Conservation (phyloP, 2,797 vertebrate genomes). For the Myotis pilosus region DNA sequence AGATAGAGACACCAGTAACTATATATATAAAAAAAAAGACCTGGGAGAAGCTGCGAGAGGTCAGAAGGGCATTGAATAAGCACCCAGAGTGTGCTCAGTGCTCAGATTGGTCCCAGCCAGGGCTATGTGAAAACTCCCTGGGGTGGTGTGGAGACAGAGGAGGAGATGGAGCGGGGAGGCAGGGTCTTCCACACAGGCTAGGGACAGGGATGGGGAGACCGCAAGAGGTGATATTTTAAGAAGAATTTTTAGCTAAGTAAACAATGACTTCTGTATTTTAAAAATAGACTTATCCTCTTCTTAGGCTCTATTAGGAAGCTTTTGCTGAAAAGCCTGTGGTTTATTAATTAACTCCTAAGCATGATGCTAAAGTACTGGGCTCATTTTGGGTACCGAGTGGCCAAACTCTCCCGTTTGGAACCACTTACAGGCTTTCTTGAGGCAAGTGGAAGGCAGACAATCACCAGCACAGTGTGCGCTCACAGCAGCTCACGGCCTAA, state of each 20-base stretch:
- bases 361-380: not conserved
- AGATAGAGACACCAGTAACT: not conserved
- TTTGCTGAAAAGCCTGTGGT: constrained; percentile 17
- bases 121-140: not conserved
- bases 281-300: not conserved
- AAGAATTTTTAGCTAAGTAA: not conserved
- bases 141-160: not conserved
- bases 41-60: not conserved
- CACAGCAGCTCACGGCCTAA: constrained; percentile 81
- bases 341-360: not conserved
- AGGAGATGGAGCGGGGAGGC: not conserved
- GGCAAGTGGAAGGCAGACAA: constrained; percentile 76
- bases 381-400: not conserved
- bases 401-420: not conserved
- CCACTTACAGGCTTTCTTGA: constrained; percentile 71
- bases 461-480: constrained; percentile 49
- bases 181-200: not conserved
- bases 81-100: not conserved
- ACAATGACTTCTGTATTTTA: not conserved
- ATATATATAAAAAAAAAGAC: not conserved
- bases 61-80: not conserved
- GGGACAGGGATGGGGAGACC: not conserved
- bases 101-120: not conserved
- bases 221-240: not conserved
- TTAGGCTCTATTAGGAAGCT: not conserved